phyloP scores from a whole-genome alignment of 2,888 invertebrate species.

The Pheosia tremula region DNA sequence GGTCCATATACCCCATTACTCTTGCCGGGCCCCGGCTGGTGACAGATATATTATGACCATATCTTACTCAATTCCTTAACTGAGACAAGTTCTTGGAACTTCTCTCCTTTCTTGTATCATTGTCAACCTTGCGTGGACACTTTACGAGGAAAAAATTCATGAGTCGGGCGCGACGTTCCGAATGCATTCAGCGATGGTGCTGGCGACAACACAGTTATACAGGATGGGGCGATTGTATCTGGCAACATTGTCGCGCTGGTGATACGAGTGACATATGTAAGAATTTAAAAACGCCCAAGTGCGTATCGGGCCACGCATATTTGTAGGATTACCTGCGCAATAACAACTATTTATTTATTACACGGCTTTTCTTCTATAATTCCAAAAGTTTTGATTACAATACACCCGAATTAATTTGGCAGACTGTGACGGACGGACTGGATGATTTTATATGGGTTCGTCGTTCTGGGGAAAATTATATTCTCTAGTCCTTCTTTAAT shows the following conservation, averaged over 20 bases:
- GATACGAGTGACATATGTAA: neutral
- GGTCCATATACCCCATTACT: slow-evolving; percentile 36
- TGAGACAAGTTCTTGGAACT: slow-evolving; percentile 51
- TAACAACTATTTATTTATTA: too few relatives aligned
- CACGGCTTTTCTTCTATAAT: too few relatives aligned
- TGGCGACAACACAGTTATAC: slow-evolving; percentile 37
- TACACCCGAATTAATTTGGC: too few relatives aligned
- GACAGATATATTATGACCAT: slow-evolving; percentile 54
- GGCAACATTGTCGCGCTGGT: neutral
- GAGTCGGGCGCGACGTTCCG: slow-evolving; percentile 49
- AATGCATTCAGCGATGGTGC: slow-evolving; percentile 44
- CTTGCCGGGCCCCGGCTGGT: slow-evolving; percentile 41
- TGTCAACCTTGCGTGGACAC: slow-evolving; percentile 58
- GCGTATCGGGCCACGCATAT: too few relatives aligned
- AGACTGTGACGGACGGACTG: too few relatives aligned
- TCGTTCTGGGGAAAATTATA: too few relatives aligned
- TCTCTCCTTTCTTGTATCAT: slow-evolving; percentile 57
- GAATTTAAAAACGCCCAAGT: too few relatives aligned
- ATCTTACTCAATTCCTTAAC: slow-evolving; percentile 54
- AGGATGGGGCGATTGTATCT: slow-evolving; percentile 16
- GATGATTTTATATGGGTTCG: too few relatives aligned
- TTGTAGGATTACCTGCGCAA: too few relatives aligned
- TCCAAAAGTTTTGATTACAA: too few relatives aligned
- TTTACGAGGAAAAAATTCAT: slow-evolving; percentile 60
- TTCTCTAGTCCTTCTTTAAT: too few relatives aligned